These are phyloP conservation scores for Orthosia incerta DNA, from an alignment of 2,888 invertebrate species.

Conservation along the genomic window DNA sequence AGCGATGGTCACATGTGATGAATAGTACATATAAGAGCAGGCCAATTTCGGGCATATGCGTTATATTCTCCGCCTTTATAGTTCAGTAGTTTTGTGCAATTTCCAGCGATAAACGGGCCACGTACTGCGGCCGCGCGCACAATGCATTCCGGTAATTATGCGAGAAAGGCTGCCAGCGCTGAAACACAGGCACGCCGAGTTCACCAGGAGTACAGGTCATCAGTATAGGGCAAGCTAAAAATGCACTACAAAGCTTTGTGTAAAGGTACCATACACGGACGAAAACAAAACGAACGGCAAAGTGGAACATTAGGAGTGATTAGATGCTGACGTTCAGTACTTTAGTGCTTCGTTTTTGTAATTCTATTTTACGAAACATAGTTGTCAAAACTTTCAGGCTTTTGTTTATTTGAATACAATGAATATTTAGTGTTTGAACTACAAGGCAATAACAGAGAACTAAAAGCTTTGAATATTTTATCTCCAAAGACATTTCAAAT, in stretches of 20 bases:
- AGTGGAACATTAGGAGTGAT: conserved; percentile 44
- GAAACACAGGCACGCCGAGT: conserved; percentile 69
- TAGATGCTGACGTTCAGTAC: conserved; percentile 13
- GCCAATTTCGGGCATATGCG: conserved; percentile 71
- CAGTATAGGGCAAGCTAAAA: conserved; percentile 58
- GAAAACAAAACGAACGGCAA: conserved; percentile 42
- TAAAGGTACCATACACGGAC: conserved; percentile 42
- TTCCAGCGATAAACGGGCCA: conserved; percentile 80
- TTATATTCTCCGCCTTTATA: conserved; percentile 76
- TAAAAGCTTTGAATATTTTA: conserved; percentile 42
- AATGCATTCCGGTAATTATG: conserved; percentile 88
- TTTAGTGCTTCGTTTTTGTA: not conserved
- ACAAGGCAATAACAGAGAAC: conserved; percentile 29
- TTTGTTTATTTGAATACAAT: conserved; percentile 42
- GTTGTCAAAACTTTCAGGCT: conserved; percentile 11
- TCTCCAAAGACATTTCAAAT: conserved; percentile 29
- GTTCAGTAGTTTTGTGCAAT: conserved; percentile 80
- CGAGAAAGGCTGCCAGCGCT: conserved; percentile 79
- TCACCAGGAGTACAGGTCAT: conserved; percentile 60
- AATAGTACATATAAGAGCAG: conserved; percentile 41
- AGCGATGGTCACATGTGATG: conserved; percentile 43
- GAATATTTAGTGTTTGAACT: conserved; percentile 46
- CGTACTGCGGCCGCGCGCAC: conserved; percentile 79
- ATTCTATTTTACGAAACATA: not conserved
- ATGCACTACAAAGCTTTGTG: conserved; percentile 55